Evolutionary conservation across 2,888 invertebrate genomes (phyloP).

Genomic region (Netelia inedita): DNA sequence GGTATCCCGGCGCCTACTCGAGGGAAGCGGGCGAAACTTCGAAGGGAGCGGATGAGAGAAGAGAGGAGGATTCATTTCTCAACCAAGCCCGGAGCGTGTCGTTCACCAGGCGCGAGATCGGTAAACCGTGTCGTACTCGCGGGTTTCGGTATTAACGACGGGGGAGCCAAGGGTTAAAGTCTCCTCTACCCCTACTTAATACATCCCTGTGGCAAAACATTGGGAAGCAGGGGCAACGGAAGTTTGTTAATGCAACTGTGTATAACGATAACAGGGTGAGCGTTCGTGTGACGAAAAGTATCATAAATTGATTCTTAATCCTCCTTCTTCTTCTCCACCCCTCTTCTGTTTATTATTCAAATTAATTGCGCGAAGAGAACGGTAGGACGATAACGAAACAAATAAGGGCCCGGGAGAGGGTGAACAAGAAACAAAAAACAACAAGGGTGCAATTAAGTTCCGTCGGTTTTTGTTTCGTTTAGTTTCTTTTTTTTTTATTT

Average conservation of each 20-base stretch:
- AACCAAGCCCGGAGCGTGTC: conserved; percentile 39
- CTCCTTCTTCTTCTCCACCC: not conserved
- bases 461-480: conserved; percentile 18
- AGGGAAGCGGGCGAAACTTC: conserved; percentile 20
- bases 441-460: conserved; percentile 44
- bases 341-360: conserved; percentile 6
- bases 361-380: conserved; percentile 37
- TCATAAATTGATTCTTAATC: conserved; percentile 58
- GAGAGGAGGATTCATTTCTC: conserved; percentile 47
- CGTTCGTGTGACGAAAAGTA: not conserved
- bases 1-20: conserved; percentile 8
- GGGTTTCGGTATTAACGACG: conserved; percentile 39
- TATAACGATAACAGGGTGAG: conserved; percentile 30
- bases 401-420: conserved; percentile 14
- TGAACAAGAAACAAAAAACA: not conserved
- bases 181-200: conserved; percentile 14
- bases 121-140: conserved; percentile 29
- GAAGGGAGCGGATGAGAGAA: conserved; percentile 9
- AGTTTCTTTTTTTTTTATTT: conserved; percentile 49
- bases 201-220: conserved; percentile 11
- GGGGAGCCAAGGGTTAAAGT: conserved; percentile 49
- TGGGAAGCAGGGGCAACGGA: no score
- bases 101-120: conserved; percentile 48
- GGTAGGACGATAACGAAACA: conserved; percentile 35
- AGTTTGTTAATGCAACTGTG: not conserved